Evolutionary conservation across 2,888 invertebrate genomes (phyloP).

Genomic region (Aelia acuminata): DNA sequence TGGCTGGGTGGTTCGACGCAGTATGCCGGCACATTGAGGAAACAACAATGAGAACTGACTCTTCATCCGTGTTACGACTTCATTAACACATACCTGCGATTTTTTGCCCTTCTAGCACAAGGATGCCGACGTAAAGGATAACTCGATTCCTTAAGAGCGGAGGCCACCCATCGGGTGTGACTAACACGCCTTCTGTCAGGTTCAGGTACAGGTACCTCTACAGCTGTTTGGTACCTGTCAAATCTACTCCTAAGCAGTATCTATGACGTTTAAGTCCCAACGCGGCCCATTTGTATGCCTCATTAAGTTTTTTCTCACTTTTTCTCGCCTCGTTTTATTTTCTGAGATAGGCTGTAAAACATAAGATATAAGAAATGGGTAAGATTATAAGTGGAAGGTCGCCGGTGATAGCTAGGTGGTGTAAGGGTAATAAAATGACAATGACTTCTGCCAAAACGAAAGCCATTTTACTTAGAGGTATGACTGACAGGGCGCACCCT

Average conservation of each 20-base stretch:
- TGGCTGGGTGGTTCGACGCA: no score
- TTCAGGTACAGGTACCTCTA: neutral
- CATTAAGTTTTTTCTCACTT: neutral
- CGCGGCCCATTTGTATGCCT: constrained; percentile 15
- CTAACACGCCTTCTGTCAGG: neutral
- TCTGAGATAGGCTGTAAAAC: neutral
- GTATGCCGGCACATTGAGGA: no score
- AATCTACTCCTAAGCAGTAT: constrained; percentile 7
- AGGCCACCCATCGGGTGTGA: constrained; percentile 19
- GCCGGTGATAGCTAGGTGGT: no score
- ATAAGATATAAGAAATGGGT: neutral
- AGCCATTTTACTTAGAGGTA: no score
- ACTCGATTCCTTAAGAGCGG: neutral
- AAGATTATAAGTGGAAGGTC: no score
- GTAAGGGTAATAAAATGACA: no score
- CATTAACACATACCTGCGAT: constrained; percentile 42
- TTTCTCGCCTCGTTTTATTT: neutral
- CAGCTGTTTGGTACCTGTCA: constrained; percentile 33
- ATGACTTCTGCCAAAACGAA: no score
- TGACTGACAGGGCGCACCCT: no score
- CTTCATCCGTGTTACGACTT: neutral
- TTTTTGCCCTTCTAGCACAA: neutral
- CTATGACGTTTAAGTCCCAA: neutral
- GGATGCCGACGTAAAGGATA: constrained; percentile 26
- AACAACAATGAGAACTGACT: neutral